These are phyloP conservation scores for Rhegmatorhina hoffmannsi DNA, from an alignment of 2,113 vertebrate genomes.

Conservation along the genomic window DNA sequence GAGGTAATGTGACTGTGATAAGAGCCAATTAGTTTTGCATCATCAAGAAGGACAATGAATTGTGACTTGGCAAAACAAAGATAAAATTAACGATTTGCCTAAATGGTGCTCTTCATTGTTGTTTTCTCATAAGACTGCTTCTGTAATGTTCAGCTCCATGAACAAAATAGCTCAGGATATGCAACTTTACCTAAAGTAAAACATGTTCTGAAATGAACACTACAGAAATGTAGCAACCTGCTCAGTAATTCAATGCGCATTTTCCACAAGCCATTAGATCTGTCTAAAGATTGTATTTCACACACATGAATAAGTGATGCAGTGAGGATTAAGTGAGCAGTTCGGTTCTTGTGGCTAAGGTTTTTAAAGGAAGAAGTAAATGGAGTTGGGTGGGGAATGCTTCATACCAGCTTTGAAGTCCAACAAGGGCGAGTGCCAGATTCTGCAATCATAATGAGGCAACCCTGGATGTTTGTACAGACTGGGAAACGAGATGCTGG, in stretches of 20 bases:
- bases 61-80: slow-evolving; percentile 74
- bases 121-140: slow-evolving; percentile 59
- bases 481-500: neutral
- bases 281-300: slow-evolving; percentile 59
- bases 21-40: slow-evolving; percentile 78
- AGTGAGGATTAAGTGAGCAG: neutral
- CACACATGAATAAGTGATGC: slow-evolving; percentile 43
- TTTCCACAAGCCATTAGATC: slow-evolving; percentile 67
- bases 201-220: slow-evolving; percentile 41
- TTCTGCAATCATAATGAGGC: neutral
- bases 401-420: neutral
- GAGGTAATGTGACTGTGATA: slow-evolving; percentile 71
- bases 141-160: slow-evolving; percentile 64
- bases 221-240: slow-evolving; percentile 16
- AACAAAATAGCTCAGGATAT: slow-evolving; percentile 61
- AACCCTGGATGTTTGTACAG: neutral
- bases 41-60: slow-evolving; percentile 75
- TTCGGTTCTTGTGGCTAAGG: neutral
- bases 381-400: neutral
- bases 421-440: neutral
- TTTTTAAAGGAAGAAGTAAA: neutral
- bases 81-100: slow-evolving; percentile 74
- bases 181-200: slow-evolving; percentile 35
- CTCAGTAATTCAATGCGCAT: slow-evolving; percentile 58
- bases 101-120: slow-evolving; percentile 59